Percentiles rank a stretch among this genome's conserved stretches.
Evolutionary conservation across 2,113 vertebrate genomes (phyloP).

Genomic region (Sminthopsis crassicaudata): DNA sequence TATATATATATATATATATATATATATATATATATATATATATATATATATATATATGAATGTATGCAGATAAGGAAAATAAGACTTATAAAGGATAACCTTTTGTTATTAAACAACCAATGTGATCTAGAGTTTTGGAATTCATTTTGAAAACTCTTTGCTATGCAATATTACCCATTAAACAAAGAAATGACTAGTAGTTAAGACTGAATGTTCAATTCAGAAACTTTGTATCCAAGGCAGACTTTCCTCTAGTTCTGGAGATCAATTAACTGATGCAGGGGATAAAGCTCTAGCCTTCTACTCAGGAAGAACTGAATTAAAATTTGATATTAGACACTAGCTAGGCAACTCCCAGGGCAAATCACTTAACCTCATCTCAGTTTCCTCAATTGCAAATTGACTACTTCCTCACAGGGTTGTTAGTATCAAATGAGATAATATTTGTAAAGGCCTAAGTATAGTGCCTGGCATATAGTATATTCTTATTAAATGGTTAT

Average conservation of each 20-base stretch:
- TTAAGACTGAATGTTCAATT: not conserved
- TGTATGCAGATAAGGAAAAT: not conserved
- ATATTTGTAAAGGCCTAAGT: too few species aligned
- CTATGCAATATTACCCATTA: not conserved
- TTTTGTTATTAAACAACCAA: not conserved
- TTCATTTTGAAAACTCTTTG: not conserved
- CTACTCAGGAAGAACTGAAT: not conserved
- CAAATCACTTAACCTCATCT: not conserved
- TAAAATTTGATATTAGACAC: not conserved
- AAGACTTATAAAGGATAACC: not conserved
- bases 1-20: too few species aligned
- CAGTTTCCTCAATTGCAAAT: not conserved
- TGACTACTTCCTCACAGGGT: not conserved
- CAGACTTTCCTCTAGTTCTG: not conserved
- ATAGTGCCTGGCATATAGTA: too few species aligned
- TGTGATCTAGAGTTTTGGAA: not conserved
- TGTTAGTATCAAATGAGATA: not conserved
- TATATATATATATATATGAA: too few species aligned
- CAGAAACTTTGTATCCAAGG: not conserved
- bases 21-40: too few species aligned
- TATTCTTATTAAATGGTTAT: too few species aligned
- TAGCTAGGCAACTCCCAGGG: not conserved
- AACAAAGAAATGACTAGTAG: not conserved
- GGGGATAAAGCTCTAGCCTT: not conserved
- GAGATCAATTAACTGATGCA: not conserved